phyloP scores from a whole-genome alignment of 64 coral and sea anemone species.

The Porites australiensis region DNA sequence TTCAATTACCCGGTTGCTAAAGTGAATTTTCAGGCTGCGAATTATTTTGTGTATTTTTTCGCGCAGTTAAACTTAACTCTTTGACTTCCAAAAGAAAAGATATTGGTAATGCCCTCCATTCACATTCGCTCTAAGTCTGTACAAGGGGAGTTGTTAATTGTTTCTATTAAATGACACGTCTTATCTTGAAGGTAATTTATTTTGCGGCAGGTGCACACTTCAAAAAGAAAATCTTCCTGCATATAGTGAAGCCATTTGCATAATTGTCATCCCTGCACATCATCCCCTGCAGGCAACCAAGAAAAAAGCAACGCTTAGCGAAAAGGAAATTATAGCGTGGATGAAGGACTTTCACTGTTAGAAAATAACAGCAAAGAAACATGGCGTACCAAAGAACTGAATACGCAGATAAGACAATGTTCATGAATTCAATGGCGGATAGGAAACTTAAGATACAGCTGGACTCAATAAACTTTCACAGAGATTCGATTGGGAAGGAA shows the following conservation, averaged over 20 bases:
- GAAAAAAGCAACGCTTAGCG: slow-evolving; percentile 13
- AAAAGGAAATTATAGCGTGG: neutral
- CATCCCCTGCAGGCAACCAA: neutral
- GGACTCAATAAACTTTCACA: slow-evolving; percentile 73
- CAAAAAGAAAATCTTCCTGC: slow-evolving; percentile 26
- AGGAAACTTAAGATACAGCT: slow-evolving; percentile 88
- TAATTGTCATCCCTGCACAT: slow-evolving; percentile 19
- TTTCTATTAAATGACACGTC: slow-evolving; percentile 42
- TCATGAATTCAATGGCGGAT: slow-evolving; percentile 87
- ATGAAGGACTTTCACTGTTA: neutral
- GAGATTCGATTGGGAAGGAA: slow-evolving; percentile 82
- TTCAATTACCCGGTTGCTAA: slow-evolving; percentile 25
- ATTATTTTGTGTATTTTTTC: slow-evolving; percentile 12
- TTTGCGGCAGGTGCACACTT: slow-evolving; percentile 35
- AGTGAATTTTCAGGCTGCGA: slow-evolving; percentile 12
- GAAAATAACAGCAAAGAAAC: neutral
- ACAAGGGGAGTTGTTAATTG: slow-evolving; percentile 7
- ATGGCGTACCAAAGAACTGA: slow-evolving; percentile 96
- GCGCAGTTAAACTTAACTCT: slow-evolving; percentile 11
- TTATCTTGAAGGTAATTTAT: slow-evolving; percentile 46
- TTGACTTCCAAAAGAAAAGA: slow-evolving; percentile 1
- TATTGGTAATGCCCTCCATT: neutral
- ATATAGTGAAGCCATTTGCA: slow-evolving; percentile 45
- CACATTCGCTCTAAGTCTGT: neutral
- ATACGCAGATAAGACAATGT: slow-evolving; percentile 91